Evolutionary conservation across 2,797 vertebrate genomes (phyloP), one percentile per base, ranked within the genome.

Genomic region (Halcyon smyrnensis): DNA sequence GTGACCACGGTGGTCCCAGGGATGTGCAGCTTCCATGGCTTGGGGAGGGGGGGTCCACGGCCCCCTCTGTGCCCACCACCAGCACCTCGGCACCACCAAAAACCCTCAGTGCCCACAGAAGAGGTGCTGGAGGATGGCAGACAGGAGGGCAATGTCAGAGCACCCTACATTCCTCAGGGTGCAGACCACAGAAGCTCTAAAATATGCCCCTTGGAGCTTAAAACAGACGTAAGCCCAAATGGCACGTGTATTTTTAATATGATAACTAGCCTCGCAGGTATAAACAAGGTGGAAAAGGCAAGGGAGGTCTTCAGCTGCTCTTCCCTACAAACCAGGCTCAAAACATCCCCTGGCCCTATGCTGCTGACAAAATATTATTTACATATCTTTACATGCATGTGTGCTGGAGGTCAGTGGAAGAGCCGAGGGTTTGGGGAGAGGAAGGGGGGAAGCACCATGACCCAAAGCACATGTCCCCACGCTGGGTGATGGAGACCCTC

Each of bases 51-150:
- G 27, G 21, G 21, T 36, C 34, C 25, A 11, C 4, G 60, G 24
- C 43, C 39, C 8, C 34, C 50, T 53, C 34, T 0, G 0, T n/a
- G 39, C 13, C 67, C 50, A 25, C 7, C 2, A 1, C 37, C 2
- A 2, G 51, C 73, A 17, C 30, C 54, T 64, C 0, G 4, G 54
- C 65, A 37, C 39, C 54, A 34, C 27, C 20, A 71, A 15, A 54
- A 56, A 15, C 24, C 21, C 54, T 41, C 0, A 0, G n/a, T 53
- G 74, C 67, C 63, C 67, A 32, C 67, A 59, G 5, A 15, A 27
- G 32, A 76, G 51, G 27, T 37, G 18, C 41, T 10, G 46, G 51
- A n/a, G 37, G 41, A 36, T 2, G 6, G 34, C n/a, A 77, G 32
- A 32, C 14, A 41, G 12, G 41, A 41, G 63, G 50, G 41, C 25